Base-by-base conservation (phyloP, 2,113 vertebrate genomes). In the Corynorhinus townsendii region DNA sequence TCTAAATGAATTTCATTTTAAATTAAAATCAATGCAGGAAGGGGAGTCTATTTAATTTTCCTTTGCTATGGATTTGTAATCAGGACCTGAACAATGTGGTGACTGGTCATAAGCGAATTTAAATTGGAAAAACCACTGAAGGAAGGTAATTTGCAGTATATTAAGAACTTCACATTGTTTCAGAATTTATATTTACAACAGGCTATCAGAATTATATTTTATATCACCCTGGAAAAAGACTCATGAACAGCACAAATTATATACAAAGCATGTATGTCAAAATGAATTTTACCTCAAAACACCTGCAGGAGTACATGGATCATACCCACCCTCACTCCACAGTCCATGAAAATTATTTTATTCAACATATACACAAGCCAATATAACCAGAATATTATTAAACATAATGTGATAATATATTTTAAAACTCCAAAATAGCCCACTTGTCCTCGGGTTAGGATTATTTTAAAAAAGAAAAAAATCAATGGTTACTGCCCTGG, bases 21-120 rank as follows among this genome's bases (percentile, higher is more conserved):
- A 97, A 97, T 97, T 97, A 97, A 97, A 98, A 97, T 98, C 97
- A 97, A 96, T 97, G 91, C 97, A 98, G 93, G 98, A 97, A 96
- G 85, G 97, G 96, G 79, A 95, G 56, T 95, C 89, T 95, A 96
- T 94, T 97, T 97, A 96, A 97, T 97, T 98, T 94, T 83, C 91
- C 56, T 97, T 95, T 92, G 82, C 95, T 95, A 97, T 94, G 75
- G 93, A 98, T 98, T 97, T 98, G 83, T 96, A 97, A 96, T 97
- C 96, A 97, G 73, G 76, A 90, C 54, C 52, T 92, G 81, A 97
- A 97, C 92, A 97, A 96, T 89, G 92, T 94, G 85, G 75, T 97
- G 95, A 97, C 76, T 96, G 68, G 97, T 93, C 91, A 80, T 96
- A 97, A 97, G 95, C 96, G 97, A 97, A 97, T 95, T 97, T 96